Base-by-base conservation (phyloP, 2,797 vertebrate species). In the Crocidura indochinensis region DNA sequence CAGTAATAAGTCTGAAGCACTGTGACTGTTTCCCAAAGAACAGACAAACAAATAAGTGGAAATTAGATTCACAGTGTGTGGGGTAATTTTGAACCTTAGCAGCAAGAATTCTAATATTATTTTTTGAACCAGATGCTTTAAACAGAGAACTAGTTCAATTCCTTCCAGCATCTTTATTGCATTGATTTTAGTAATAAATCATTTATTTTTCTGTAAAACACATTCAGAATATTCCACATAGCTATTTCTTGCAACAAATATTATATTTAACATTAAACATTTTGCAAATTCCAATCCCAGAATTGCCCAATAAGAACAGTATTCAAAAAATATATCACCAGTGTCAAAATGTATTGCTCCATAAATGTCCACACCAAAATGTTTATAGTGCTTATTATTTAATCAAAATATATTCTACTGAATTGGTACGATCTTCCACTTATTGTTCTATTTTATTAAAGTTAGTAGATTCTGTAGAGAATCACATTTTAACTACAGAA, bases 311-410 rank as follows among this genome's bases (percentile, higher is more conserved):
- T 75, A 95, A 93, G 47, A 8, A 2, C 3, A 84, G 9, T 31
- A 81, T 38, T 29, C 77, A 84, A 84, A 68, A 81, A 85, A 49
- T 65, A 81, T 22, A 20, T 60, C 19, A 26, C 3, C 1, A 17
- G 56, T 92, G 0, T 84, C 84, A 76, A 27, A 86, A 49, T 44
- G 69, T 93, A 72, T 20, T 91, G 12, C 68, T 92, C 93, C 49
- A 87, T 56, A 95, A 91, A 49, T 87, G 81, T 62, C 44, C 38
- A 56, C 9, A 38, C n/a, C 31, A 22, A 75, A 94, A n/a, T 76
- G 14, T 1, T 88, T 31, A n/a, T 94, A 91, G 5, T 85, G 19
- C 76, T 87, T 90, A 88, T 65, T 69, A 82, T 94, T 97, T 91
- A 74, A 92, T 95, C 84, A 96, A 69, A 31, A 92, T 47, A 80